A percentile compares a stretch with the other conserved stretches of the same genome.
Evolutionary conservation across 2,797 vertebrate species (phyloP).

Genomic region (Gallinago stenura): DNA sequence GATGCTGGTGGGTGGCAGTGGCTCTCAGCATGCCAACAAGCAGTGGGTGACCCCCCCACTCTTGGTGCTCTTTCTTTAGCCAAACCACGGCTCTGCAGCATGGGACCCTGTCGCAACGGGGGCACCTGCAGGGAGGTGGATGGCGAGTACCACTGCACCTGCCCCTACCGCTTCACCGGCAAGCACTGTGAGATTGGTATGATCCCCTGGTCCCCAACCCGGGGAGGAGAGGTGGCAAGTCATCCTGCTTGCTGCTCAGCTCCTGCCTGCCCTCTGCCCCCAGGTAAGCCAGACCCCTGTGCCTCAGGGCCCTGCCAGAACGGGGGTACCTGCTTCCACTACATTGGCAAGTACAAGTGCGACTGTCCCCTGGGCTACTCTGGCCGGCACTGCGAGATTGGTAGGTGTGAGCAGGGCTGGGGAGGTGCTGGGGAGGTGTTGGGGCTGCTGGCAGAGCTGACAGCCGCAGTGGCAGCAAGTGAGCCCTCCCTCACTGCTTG

Average conservation of each 20-base stretch:
- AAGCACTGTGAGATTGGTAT: slow-evolving; percentile 96
- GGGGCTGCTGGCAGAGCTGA: not conserved
- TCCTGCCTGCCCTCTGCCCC: slow-evolving; percentile 55
- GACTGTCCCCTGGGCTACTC: slow-evolving; percentile 89
- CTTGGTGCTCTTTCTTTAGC: slow-evolving; percentile 77
- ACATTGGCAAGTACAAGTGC: slow-evolving; percentile 98
- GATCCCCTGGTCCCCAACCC: not conserved
- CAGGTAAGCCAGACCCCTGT: slow-evolving; percentile 96
- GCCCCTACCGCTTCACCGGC: slow-evolving; percentile 94
- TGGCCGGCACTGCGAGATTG: slow-evolving; percentile 91
- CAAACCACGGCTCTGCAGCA: slow-evolving; percentile 91
- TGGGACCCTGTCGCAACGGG: slow-evolving; percentile 92
- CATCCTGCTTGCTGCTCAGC: not conserved
- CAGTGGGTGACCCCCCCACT: not conserved
- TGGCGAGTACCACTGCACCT: slow-evolving; percentile 90
- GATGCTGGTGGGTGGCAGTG: not conserved
- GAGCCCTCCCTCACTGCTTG: not conserved
- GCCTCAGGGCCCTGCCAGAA: slow-evolving; percentile 94
- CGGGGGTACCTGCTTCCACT: slow-evolving; percentile 97
- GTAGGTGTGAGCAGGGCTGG: slow-evolving; percentile 52
- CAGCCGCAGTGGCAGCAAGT: rapidly evolving
- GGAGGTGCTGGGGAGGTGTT: not conserved
- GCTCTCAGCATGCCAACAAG: not conserved
- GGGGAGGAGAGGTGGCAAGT: not conserved
- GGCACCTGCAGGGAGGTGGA: slow-evolving; percentile 92